A percentile compares a stretch with the other conserved stretches of the same genome.
Conservation (phyloP, 1,140 invertebrate species). For the Drosophila teissieri region DNA sequence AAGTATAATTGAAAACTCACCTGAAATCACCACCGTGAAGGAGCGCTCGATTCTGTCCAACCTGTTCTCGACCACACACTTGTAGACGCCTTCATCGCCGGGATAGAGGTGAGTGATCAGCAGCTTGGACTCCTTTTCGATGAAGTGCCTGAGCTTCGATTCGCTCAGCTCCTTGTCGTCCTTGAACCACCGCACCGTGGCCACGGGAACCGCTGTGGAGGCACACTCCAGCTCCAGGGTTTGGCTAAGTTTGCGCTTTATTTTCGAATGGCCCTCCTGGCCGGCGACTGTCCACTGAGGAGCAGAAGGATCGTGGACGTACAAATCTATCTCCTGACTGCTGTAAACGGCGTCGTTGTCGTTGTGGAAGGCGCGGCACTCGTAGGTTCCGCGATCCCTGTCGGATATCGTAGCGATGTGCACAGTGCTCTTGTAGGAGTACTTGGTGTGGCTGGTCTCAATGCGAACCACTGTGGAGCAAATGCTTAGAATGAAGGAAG, state of each 20-base stretch:
- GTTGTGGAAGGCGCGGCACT: conserved; percentile 65
- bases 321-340: conserved; percentile 59
- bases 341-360: conserved; percentile 36
- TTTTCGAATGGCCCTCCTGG: conserved; percentile 62
- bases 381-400: conserved; percentile 68
- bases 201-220: conserved; percentile 84
- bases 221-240: conserved; percentile 81
- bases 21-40: conserved; percentile 71
- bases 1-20: conserved; percentile 52
- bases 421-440: conserved; percentile 67
- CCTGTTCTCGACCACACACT: conserved; percentile 83
- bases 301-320: conserved; percentile 65
- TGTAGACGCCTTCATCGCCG: conserved; percentile 84
- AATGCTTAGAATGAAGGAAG: background rate
- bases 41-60: conserved; percentile 70
- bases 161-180: conserved; percentile 58
- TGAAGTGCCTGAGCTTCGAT: conserved; percentile 84
- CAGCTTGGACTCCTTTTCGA: conserved; percentile 81
- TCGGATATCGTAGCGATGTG: conserved; percentile 59
- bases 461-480: conserved; percentile 38
- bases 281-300: conserved; percentile 73
- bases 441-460: conserved; percentile 41
- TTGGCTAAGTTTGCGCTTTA: conserved; percentile 80
- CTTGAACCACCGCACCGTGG: conserved; percentile 85
- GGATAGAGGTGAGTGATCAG: conserved; percentile 74